Evolutionary conservation across 2,113 vertebrate genomes (phyloP).

Genomic region (Etheostoma spectabile): DNA sequence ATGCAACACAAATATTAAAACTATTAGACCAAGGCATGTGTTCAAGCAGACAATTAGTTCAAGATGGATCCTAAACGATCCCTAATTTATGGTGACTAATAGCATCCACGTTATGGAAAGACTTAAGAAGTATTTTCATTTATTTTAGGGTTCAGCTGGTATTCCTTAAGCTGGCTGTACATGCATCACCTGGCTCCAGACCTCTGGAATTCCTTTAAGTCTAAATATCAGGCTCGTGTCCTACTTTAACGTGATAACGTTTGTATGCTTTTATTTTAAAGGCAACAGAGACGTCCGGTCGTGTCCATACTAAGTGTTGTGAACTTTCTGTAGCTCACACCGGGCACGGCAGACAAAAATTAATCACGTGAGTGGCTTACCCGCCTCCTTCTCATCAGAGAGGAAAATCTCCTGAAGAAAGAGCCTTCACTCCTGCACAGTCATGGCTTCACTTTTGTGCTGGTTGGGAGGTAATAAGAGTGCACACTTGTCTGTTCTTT

Average conservation of each 20-base stretch:
- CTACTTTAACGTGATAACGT: no score
- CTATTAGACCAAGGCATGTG: neutral
- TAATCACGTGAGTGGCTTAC: slow-evolving; percentile 51
- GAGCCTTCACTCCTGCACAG: slow-evolving; percentile 8
- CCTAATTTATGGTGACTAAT: neutral
- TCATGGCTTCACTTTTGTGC: neutral
- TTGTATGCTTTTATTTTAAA: slow-evolving; percentile 46
- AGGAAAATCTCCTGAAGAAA: slow-evolving; percentile 1
- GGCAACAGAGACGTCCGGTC: neutral
- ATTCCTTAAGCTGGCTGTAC: neutral
- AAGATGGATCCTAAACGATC: neutral
- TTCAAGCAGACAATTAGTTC: neutral
- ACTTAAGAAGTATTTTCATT: no score
- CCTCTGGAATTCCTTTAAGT: no score
- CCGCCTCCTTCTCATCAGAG: slow-evolving; percentile 51
- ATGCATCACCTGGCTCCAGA: neutral
- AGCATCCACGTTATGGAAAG: neutral
- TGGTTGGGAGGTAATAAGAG: neutral
- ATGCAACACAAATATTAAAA: neutral
- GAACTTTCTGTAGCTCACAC: slow-evolving; percentile 27
- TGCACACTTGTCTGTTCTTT: neutral
- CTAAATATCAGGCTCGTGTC: neutral
- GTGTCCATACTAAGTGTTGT: accelerated
- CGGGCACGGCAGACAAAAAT: slow-evolving; percentile 28
- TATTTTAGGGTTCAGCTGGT: neutral